Evolutionary conservation across 2,888 invertebrate species (phyloP).

Genomic region (Meteorus colon): DNA sequence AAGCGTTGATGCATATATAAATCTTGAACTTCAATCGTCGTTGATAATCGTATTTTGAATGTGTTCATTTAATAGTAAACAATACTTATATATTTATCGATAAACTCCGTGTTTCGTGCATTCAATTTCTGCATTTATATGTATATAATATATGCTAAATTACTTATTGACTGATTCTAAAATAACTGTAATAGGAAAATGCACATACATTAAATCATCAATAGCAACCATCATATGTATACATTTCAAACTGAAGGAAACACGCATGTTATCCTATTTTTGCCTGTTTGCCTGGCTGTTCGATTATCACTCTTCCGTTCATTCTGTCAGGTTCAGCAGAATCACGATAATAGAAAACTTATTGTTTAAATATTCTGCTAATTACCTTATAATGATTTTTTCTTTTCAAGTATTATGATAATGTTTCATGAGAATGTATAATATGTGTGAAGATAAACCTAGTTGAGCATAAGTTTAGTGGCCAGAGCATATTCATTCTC

Average conservation of each 20-base stretch:
- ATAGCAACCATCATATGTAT: background rate
- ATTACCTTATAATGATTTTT: background rate
- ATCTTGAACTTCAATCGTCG: constrained; percentile 41
- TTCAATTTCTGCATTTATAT: background rate
- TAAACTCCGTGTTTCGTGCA: constrained; percentile 17
- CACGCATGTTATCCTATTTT: constrained; percentile 30
- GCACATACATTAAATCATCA: constrained; percentile 21
- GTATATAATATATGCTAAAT: constrained; percentile 13
- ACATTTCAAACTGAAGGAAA: constrained; percentile 16
- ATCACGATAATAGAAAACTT: constrained; percentile 51
- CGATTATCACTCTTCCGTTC: too few relatives aligned
- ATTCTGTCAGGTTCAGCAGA: constrained; percentile 20
- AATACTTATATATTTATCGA: constrained; percentile 2
- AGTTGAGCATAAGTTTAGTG: constrained; percentile 71
- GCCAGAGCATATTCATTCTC: constrained; percentile 65
- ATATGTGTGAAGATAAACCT: constrained; percentile 67
- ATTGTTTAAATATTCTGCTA: constrained; percentile 43
- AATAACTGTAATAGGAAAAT: constrained; percentile 34
- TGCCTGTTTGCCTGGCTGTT: too few relatives aligned
- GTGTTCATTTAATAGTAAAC: constrained; percentile 30
- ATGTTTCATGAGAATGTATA: constrained; percentile 52
- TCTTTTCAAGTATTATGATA: constrained; percentile 46
- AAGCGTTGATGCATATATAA: constrained; percentile 14
- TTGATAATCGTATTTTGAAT: constrained; percentile 40
- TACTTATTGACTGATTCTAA: constrained; percentile 39